Evolutionary conservation across 2,888 invertebrate genomes (phyloP).

Genomic region (Autographa pulchrina): DNA sequence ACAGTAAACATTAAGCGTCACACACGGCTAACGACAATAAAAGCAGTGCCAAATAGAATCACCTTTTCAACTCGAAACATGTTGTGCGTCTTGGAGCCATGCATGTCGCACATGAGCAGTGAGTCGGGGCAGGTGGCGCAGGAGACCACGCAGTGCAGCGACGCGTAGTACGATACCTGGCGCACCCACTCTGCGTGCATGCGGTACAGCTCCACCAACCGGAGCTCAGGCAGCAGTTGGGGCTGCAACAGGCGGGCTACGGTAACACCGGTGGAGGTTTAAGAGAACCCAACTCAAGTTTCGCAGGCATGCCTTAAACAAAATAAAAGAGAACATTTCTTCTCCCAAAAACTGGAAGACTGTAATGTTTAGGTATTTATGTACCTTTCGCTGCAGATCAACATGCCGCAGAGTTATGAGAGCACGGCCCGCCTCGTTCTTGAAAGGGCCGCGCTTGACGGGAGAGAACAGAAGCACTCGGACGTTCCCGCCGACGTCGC

Average conservation of each 20-base stretch:
- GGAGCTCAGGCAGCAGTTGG: conserved; percentile 85
- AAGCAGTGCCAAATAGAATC: background rate
- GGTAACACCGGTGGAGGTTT: too few species aligned
- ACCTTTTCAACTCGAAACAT: conserved; percentile 89
- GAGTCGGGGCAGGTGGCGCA: conserved; percentile 90
- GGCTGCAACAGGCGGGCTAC: conserved; percentile 66
- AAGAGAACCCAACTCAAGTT: too few species aligned
- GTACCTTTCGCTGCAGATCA: conserved; percentile 85
- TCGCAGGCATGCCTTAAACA: too few species aligned
- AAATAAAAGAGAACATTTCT: too few species aligned
- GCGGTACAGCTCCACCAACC: conserved; percentile 87
- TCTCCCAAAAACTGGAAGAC: too few species aligned
- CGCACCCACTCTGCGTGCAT: conserved; percentile 92
- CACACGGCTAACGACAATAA: background rate
- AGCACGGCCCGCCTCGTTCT: conserved; percentile 91
- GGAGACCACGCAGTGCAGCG: conserved; percentile 92
- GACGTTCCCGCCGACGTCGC: conserved; percentile 93
- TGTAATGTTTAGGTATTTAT: background rate
- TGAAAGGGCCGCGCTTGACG: conserved; percentile 91
- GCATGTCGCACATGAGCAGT: conserved; percentile 90
- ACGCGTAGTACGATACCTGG: conserved; percentile 91
- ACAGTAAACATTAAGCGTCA: background rate
- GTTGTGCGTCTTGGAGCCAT: conserved; percentile 88
- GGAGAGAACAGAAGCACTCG: conserved; percentile 91
- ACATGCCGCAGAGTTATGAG: conserved; percentile 90